Base-by-base conservation (phyloP, 2,888 invertebrate species). In the Mongoloraphidia duomilia region DNA sequence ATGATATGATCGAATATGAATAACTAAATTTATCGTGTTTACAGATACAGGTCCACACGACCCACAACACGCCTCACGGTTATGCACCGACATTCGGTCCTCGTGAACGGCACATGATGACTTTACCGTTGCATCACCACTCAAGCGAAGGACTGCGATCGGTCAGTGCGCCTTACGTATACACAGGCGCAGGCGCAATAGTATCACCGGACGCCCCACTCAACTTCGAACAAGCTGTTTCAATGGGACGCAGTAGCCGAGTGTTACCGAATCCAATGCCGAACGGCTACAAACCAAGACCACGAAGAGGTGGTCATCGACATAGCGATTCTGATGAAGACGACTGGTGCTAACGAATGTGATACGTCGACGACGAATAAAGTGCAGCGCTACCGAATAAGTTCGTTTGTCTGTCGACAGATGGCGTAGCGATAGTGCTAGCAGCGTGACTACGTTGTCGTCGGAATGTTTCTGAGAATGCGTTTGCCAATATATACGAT, bases 241-340 rank as follows among this genome's bases (percentile, higher is more conserved):
- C 82, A 54, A 76, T 84, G 70, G 84, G 84, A 50, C 75, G 84
- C 59, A 79, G 79, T 53, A 80, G 76, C 61, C 77, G 86, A 62
- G 76, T 82, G 66, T 74, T 86, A 61, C 85, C 85, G 60, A 86
- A 88, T 63, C 84, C 86, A 52, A 82, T 93, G 68, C 79, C 82
- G 60, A 93, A 94, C 72, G 93, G 93, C 62, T 91, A 85, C 75
- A 91, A 90, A 73, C 89, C 89, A 63, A 77, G 78, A 60, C 68
- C 68, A 35, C 65, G 66, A 50, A 61, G 77, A 62, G 76, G 77
- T 59, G 71, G 74, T 57, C 26, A 26, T 26, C 75, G 82, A 63
- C 80, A 82, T 63, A 83, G 84, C 60, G 86, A 88, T 72, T 85
- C 85, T 53, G 87, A 87, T 65, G 86, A 86, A 64, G 87, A 87